phyloP scores from a whole-genome alignment of 2,888 invertebrate species.

The Clistopyga incitator region DNA sequence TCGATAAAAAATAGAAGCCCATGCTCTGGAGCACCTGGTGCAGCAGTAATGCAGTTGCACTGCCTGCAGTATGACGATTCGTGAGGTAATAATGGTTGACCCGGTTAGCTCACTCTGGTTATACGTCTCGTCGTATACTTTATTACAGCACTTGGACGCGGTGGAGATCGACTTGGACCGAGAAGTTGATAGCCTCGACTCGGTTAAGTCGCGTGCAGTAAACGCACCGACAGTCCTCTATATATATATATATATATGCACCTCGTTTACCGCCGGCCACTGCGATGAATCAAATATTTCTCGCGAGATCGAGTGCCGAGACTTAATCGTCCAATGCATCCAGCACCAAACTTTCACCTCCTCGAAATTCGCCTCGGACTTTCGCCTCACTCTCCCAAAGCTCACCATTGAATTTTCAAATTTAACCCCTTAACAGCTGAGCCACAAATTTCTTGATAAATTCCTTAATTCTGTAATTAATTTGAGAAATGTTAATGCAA shows the following conservation, averaged over 20 bases:
- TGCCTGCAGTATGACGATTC: conserved; percentile 45
- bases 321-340: conserved; percentile 18
- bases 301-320: conserved; percentile 1
- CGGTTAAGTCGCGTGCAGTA: conserved; percentile 72
- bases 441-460: no score
- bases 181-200: conserved; percentile 74
- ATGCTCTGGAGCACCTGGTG: conserved; percentile 15
- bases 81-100: conserved; percentile 66
- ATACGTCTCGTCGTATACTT: conserved; percentile 40
- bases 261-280: background rate
- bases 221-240: background rate
- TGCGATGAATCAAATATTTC: conserved; percentile 26
- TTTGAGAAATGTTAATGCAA: no score
- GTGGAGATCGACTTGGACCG: conserved; percentile 52
- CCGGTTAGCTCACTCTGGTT: conserved; percentile 59
- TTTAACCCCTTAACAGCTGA: background rate
- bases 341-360: conserved; percentile 35
- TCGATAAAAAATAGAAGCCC: conserved; percentile 20
- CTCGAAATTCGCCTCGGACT: background rate
- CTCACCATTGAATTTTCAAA: background rate
- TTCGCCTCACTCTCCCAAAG: background rate
- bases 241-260: background rate
- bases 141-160: conserved; percentile 20
- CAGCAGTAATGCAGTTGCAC: conserved; percentile 48
- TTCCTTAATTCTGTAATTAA: no score